phyloP scores from a whole-genome alignment of 2,888 invertebrate genomes.

The Luffia ferchaultella region DNA sequence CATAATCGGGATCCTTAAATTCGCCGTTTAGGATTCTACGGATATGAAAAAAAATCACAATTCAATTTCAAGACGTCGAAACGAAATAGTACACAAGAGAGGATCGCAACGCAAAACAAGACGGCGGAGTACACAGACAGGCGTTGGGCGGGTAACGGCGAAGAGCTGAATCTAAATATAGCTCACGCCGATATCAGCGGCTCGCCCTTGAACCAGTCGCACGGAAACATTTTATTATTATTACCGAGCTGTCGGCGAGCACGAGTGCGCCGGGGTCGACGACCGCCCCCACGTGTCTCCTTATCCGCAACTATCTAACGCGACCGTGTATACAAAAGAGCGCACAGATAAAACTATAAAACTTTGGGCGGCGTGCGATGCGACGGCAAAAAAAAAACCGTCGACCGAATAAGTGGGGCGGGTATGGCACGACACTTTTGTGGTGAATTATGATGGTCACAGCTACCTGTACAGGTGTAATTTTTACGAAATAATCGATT shows the following conservation, averaged over 20 bases:
- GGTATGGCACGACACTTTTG: constrained; percentile 30
- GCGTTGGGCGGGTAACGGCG: constrained; percentile 20
- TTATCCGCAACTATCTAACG: constrained; percentile 67
- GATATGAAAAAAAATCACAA: no score
- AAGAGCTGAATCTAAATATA: constrained; percentile 66
- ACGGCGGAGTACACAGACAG: neutral
- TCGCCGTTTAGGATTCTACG: no score
- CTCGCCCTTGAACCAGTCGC: constrained; percentile 67
- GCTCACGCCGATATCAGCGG: constrained; percentile 65
- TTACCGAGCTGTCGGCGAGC: constrained; percentile 65
- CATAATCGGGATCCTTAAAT: no score
- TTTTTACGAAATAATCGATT: no score
- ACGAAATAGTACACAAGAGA: no score
- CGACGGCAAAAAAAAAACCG: neutral
- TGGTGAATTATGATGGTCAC: no score
- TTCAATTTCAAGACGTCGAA: no score
- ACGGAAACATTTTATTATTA: constrained; percentile 68
- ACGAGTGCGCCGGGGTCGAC: constrained; percentile 63
- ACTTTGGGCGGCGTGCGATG: neutral
- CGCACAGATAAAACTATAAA: neutral
- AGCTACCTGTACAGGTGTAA: no score
- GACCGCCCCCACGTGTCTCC: constrained; percentile 65
- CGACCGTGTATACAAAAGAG: constrained; percentile 61
- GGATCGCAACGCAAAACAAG: neutral
- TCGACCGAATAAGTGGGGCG: no score